phyloP scores from a whole-genome alignment of 2,888 invertebrate genomes.

The Bembecia ichneumoniformis region DNA sequence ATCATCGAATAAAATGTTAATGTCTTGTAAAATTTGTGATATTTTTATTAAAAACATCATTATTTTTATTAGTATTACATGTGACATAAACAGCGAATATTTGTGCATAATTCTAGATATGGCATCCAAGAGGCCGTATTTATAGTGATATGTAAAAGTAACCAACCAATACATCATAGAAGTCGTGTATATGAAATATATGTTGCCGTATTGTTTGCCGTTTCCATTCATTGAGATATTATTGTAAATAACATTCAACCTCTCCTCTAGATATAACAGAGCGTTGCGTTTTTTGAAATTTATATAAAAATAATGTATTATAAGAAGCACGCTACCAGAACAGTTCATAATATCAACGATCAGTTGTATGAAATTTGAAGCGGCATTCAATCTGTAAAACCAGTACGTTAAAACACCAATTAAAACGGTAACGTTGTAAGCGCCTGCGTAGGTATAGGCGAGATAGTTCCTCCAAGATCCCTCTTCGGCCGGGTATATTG shows the following conservation, averaged over 20 bases:
- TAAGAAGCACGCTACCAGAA: neutral
- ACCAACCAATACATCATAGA: neutral
- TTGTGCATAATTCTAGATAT: neutral
- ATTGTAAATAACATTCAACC: neutral
- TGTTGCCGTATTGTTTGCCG: neutral
- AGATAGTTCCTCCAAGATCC: neutral
- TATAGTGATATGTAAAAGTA: neutral
- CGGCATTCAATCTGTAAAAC: neutral
- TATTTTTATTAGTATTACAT: neutral
- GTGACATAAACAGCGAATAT: neutral
- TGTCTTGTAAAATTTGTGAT: neutral
- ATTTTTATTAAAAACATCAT: neutral
- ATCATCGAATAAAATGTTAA: neutral
- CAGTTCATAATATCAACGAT: neutral
- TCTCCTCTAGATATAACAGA: neutral
- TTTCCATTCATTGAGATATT: neutral
- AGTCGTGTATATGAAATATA: neutral
- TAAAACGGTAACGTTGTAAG: neutral
- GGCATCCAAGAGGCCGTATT: neutral
- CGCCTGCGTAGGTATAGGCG: neutral
- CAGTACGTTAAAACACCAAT: neutral
- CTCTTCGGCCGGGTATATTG: neutral
- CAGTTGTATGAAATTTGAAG: neutral
- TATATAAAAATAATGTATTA: neutral
- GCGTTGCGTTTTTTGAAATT: neutral